Base-by-base conservation (phyloP, 2,888 invertebrate genomes). In the Caenorhabditis japonica region DNA sequence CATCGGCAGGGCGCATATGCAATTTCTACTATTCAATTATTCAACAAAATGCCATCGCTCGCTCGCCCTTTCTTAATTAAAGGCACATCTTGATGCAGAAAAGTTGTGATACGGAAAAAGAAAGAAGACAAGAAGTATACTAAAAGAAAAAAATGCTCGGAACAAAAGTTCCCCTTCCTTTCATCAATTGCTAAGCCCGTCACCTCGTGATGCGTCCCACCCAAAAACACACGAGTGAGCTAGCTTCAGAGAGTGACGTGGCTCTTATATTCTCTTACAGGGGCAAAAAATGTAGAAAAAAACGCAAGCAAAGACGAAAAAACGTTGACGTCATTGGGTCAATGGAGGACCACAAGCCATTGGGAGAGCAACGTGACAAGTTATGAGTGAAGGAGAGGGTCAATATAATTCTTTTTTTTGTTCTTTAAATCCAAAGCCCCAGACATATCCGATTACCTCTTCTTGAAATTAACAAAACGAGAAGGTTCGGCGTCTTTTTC, bases 291-390 rank as follows among this genome's bases (percentile, higher is more conserved):
- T 7, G 30, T 10, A 30, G 30, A 30, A 30, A 30, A 30, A 30
- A 30, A 10, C 10, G 10, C 7, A 10, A 46, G 53, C 49, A 51
- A 49, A 64, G 64, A 56, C 55, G 55, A 64, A 49, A 43, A 64
- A 64, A 49, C 64, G 64, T 64, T 64, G 55, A 64, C 64, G 64
- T 64, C 64, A 64, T 17, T 56, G 64, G 64, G 64, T 64, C 64
- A 64, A 56, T 30, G 47, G 62, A n/a, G 30, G 7, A 30, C 30
- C 30, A 30, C 30, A n/a, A n/a, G n/a, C n/a, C n/a, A n/a, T n/a
- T n/a, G n/a, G n/a, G n/a, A n/a, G n/a, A 34, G 23, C 52, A 44
- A 61, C 61, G 61, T 61, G 61, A 53, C 61, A 61, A 36, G 52
- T 34, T 49, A 49, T 53, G 43, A 12, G 23, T 15, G 27, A 34